phyloP scores from a whole-genome alignment of 2,797 vertebrate genomes.

The Anabacerthia variegaticeps region DNA sequence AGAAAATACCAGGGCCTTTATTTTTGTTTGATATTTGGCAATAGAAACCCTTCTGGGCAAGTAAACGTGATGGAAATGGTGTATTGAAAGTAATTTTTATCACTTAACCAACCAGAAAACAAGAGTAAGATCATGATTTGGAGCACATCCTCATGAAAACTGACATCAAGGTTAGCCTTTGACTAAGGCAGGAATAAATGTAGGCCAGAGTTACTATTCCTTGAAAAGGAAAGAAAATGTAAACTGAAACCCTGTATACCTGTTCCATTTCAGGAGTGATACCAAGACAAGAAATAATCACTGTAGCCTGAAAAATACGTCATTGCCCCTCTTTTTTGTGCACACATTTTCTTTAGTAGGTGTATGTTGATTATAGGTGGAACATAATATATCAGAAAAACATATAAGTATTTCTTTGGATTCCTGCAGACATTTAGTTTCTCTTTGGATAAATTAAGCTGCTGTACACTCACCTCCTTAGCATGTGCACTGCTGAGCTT shows the following conservation, averaged over 20 bases:
- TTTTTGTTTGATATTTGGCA: not conserved
- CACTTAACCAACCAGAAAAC: not conserved
- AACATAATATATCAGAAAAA: not conserved
- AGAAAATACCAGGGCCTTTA: not conserved
- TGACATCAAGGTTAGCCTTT: not conserved
- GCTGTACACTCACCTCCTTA: not conserved
- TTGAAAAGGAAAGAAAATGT: not conserved
- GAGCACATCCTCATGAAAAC: not conserved
- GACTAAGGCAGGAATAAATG: not conserved
- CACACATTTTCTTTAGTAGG: not conserved
- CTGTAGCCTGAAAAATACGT: not conserved
- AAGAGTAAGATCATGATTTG: not conserved
- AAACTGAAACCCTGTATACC: not conserved
- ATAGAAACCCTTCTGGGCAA: not conserved
- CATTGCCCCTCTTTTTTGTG: not conserved
- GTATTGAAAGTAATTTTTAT: not conserved
- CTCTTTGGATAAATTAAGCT: constrained; percentile 18
- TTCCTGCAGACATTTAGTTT: constrained; percentile 3
- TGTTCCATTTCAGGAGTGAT: not conserved
- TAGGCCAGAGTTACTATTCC: not conserved
- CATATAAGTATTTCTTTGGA: not conserved
- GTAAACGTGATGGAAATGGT: not conserved
- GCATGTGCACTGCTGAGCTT: not conserved
- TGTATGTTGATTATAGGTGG: not conserved
- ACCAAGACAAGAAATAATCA: not conserved